Evolutionary conservation across 2,113 vertebrate species (phyloP).

Genomic region (Mungos mungo): DNA sequence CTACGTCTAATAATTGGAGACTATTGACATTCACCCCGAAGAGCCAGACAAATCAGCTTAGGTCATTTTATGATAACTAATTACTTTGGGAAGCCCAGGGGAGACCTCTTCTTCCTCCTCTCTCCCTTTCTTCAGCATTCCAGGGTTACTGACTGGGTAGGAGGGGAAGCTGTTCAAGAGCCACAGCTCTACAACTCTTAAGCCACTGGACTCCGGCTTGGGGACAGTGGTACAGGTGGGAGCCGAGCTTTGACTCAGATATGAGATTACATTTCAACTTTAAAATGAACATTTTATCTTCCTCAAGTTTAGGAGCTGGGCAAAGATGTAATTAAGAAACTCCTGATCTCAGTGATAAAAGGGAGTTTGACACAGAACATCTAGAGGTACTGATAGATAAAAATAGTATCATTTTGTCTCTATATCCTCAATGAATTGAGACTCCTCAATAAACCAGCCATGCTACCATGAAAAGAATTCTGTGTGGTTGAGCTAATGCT

Average conservation of each 20-base stretch:
- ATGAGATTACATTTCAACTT: neutral
- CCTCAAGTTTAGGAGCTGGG: neutral
- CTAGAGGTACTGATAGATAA: neutral
- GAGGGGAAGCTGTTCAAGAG: neutral
- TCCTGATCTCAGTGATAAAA: neutral
- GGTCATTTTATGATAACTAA: neutral
- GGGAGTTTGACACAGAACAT: neutral
- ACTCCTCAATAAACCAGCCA: neutral
- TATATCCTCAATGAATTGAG: neutral
- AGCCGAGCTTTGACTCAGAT: neutral
- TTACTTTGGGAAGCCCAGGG: neutral
- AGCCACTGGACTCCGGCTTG: neutral
- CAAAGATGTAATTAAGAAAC: neutral
- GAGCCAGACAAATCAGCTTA: neutral
- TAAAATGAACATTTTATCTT: constrained; percentile 4
- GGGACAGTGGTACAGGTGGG: neutral
- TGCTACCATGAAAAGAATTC: neutral
- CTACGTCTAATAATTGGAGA: neutral
- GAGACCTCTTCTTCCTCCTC: neutral
- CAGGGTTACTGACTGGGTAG: neutral
- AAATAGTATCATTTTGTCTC: neutral
- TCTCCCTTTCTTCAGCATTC: neutral
- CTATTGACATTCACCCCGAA: neutral
- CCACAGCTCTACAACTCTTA: neutral
- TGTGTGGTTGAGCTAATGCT: neutral